Percentiles rank a stretch among this genome's conserved stretches.
These are phyloP conservation scores for Hycleus phaleratus DNA, from an alignment of 1,140 invertebrate species.

Conservation along the genomic window DNA sequence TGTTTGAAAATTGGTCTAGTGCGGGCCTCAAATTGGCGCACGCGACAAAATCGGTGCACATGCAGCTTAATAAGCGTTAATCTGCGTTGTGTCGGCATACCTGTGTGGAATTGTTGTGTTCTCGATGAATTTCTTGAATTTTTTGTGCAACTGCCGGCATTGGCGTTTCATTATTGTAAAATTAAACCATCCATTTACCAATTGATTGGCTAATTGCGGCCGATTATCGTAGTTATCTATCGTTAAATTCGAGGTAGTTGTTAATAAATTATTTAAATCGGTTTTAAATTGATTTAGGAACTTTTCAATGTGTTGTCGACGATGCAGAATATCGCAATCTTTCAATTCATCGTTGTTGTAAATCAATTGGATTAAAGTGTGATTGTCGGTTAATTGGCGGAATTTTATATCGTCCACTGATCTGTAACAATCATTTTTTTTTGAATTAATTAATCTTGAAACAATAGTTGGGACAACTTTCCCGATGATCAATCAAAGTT, in stretches of 20 bases:
- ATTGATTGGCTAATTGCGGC: conserved; percentile 37
- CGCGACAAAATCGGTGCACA: no score
- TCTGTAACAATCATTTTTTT: no score
- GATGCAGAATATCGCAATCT: conserved; percentile 58
- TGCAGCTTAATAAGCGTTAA: no score
- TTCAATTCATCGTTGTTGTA: conserved; percentile 50
- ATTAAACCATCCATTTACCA: conserved; percentile 42
- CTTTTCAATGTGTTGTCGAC: conserved; percentile 44
- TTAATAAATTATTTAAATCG: conserved; percentile 45
- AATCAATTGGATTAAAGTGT: conserved; percentile 59
- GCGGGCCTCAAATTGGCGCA: no score
- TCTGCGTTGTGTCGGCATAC: no score
- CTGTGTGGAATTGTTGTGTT: no score
- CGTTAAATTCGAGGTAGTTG: conserved; percentile 37
- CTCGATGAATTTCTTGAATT: no score
- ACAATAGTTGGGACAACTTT: no score
- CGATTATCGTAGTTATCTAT: conserved; percentile 32
- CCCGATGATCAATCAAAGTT: no score
- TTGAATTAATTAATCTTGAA: no score
- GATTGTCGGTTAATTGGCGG: conserved; percentile 57
- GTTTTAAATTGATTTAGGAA: conserved; percentile 49
- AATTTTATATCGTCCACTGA: conserved; percentile 41
- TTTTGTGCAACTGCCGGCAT: conserved; percentile 30
- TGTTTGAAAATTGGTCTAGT: no score
- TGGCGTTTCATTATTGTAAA: conserved; percentile 45